These are phyloP conservation scores for Torymus texanus DNA, from an alignment of 2,888 invertebrate genomes.

Conservation along the genomic window DNA sequence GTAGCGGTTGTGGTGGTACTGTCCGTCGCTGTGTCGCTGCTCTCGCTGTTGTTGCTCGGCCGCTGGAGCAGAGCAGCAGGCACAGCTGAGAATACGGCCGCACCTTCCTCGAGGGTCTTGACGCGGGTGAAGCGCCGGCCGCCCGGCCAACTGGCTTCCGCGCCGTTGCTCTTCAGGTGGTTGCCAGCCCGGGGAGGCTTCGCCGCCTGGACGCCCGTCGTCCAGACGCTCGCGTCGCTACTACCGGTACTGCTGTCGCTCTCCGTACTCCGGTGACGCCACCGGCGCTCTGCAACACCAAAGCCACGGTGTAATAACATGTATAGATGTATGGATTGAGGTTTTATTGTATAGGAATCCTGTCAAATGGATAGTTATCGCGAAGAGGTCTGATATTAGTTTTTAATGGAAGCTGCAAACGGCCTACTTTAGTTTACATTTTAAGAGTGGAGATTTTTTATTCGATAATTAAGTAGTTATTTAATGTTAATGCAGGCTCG, in stretches of 20 bases:
- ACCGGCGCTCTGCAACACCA: conserved; percentile 65
- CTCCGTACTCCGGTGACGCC: conserved; percentile 70
- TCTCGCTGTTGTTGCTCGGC: conserved; percentile 66
- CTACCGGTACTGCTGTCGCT: conserved; percentile 72
- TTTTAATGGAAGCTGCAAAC: too few relatives aligned
- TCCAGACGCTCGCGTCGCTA: conserved; percentile 71
- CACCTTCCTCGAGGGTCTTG: conserved; percentile 66
- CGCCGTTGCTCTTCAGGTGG: conserved; percentile 58
- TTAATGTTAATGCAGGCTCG: too few relatives aligned
- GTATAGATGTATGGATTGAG: too few relatives aligned
- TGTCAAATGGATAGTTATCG: too few relatives aligned
- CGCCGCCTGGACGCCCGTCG: conserved; percentile 66
- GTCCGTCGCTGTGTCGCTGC: conserved; percentile 67
- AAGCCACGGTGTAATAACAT: not conserved
- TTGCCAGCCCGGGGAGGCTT: conserved; percentile 62
- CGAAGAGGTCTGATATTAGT: too few relatives aligned
- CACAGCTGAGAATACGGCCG: conserved; percentile 47
- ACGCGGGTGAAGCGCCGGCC: conserved; percentile 62
- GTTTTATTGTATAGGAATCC: too few relatives aligned
- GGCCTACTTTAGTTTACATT: too few relatives aligned
- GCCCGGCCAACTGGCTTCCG: conserved; percentile 62
- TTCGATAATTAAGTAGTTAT: too few relatives aligned
- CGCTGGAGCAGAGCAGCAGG: conserved; percentile 41
- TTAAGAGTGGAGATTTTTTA: too few relatives aligned
- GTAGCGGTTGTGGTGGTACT: conserved; percentile 63